A percentile compares a stretch with the other conserved stretches of the same genome.
Conservation (phyloP, 2,888 invertebrate species). For the Ecliptopera silaceata region DNA sequence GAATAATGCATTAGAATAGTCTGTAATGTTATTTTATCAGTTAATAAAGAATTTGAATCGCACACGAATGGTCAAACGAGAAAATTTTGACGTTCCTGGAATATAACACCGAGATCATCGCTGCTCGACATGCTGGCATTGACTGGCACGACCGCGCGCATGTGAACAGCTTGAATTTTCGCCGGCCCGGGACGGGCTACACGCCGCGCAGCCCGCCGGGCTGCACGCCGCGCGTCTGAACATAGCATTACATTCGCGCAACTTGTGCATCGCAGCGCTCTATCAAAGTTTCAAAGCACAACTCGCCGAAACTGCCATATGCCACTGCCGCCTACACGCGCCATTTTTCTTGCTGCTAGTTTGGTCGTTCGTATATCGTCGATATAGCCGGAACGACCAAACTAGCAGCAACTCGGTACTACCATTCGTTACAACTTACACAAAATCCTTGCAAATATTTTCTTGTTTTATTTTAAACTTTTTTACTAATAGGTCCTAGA, state of each 20-base stretch:
- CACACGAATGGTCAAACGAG: too few species aligned
- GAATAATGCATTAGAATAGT: too few species aligned
- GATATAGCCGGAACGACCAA: neutral
- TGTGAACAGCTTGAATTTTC: too few species aligned
- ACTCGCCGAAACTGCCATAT: constrained; percentile 15
- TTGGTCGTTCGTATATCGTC: neutral
- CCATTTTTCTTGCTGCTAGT: constrained; percentile 8
- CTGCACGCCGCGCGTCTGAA: constrained; percentile 14
- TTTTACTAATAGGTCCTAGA: neutral
- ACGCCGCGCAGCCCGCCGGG: neutral
- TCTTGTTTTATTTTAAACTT: constrained; percentile 5
- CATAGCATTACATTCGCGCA: constrained; percentile 24
- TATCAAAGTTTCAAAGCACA: constrained; percentile 25
- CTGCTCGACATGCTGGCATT: too few species aligned
- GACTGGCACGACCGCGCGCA: too few species aligned
- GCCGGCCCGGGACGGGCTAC: too few species aligned
- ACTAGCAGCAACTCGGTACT: too few species aligned
- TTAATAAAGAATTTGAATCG: too few species aligned
- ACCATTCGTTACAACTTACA: neutral
- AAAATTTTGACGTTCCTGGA: too few species aligned
- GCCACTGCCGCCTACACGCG: constrained; percentile 7
- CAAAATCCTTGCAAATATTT: constrained; percentile 3
- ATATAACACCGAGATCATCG: too few species aligned
- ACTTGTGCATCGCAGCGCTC: constrained; percentile 26
- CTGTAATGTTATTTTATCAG: too few species aligned